phyloP scores from a whole-genome alignment of 2,797 vertebrate species.

The Lerista edwardsae region DNA sequence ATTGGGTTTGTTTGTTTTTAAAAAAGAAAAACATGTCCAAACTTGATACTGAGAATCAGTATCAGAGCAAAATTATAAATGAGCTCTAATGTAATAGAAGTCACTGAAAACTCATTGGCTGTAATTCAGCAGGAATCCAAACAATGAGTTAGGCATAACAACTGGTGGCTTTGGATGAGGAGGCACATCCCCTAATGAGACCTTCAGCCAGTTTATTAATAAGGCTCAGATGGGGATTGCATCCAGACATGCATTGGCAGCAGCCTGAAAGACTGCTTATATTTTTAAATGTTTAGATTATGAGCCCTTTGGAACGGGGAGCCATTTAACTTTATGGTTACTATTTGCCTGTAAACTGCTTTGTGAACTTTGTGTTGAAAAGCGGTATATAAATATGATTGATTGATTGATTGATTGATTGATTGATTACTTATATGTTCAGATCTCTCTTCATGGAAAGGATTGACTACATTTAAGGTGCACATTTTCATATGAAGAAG shows the following conservation, averaged over 20 bases:
- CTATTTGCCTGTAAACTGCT: too few relatives aligned
- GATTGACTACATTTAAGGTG: constrained; percentile 60
- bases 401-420: too few relatives aligned
- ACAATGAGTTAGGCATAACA: not conserved
- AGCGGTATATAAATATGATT: too few relatives aligned
- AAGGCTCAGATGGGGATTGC: not conserved
- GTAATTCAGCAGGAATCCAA: not conserved
- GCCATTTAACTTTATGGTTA: too few relatives aligned
- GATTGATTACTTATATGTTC: not conserved
- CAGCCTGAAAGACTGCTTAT: not conserved
- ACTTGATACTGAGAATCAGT: constrained; percentile 58
- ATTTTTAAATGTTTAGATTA: too few relatives aligned
- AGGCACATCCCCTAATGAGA: not conserved
- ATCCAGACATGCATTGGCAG: not conserved
- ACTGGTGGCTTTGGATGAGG: not conserved
- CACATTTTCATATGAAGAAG: constrained; percentile 52
- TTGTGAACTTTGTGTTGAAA: too few relatives aligned
- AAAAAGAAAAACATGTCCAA: constrained; percentile 34
- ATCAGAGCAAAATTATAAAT: constrained; percentile 24
- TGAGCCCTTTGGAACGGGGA: too few relatives aligned
- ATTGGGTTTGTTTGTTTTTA: not conserved
- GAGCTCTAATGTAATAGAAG: constrained; percentile 54
- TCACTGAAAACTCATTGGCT: constrained; percentile 42
- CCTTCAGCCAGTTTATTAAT: not conserved
- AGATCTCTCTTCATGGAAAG: not conserved